Evolutionary conservation across 2,797 vertebrate species (phyloP).

Genomic region (Coranthus polyacanthus): DNA sequence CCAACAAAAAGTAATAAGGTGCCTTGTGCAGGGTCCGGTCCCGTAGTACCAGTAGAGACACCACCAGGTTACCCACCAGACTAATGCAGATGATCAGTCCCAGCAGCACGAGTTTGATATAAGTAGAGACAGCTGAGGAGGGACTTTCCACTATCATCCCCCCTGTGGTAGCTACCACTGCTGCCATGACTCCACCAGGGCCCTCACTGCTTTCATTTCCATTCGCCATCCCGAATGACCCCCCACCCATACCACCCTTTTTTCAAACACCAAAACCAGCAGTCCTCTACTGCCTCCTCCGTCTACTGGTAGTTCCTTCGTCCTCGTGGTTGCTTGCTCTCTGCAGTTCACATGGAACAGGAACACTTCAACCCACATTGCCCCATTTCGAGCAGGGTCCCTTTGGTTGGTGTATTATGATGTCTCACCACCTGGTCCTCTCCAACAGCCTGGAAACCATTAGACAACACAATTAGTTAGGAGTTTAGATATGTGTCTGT

Average conservation of each 20-base stretch:
- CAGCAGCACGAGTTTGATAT: conserved; percentile 89
- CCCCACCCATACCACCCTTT: conserved; percentile 59
- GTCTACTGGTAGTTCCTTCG: conserved; percentile 67
- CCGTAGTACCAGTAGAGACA: conserved; percentile 90
- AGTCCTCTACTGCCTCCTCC: conserved; percentile 71
- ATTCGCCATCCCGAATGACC: conserved; percentile 78
- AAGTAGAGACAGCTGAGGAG: conserved; percentile 86
- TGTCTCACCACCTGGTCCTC: conserved; percentile 42
- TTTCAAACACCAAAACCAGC: conserved; percentile 60
- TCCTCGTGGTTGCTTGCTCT: conserved; percentile 81
- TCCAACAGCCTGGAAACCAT: conserved; percentile 58
- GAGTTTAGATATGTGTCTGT: neutral
- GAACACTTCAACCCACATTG: conserved; percentile 75
- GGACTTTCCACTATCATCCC: conserved; percentile 72
- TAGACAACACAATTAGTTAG: conserved; percentile 40
- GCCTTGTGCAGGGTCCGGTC: conserved; percentile 91
- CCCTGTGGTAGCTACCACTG: conserved; percentile 73
- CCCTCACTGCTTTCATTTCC: conserved; percentile 83
- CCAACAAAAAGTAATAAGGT: conserved; percentile 92
- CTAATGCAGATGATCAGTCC: conserved; percentile 92
- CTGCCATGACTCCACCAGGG: conserved; percentile 75
- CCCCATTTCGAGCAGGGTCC: conserved; percentile 73
- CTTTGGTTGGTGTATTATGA: conserved; percentile 41
- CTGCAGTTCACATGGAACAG: conserved; percentile 73
- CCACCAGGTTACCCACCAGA: conserved; percentile 89